Evolutionary conservation across 2,888 invertebrate genomes (phyloP), one percentile per base, ranked within the genome.

Genomic region (Subacronicta megacephala): DNA sequence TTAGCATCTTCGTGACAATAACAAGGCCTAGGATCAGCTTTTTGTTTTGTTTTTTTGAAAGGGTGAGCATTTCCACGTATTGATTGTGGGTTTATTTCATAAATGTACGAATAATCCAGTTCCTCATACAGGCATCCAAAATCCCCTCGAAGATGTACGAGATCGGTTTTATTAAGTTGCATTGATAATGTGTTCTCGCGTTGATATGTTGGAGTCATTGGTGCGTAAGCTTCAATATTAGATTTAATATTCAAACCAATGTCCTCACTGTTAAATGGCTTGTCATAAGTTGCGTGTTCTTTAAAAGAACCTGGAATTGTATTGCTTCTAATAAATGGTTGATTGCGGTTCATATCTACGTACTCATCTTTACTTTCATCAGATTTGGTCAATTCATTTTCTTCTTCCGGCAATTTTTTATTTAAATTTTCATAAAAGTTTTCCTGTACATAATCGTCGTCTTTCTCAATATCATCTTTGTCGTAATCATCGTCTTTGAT

Each of bases 71-170:
- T 67, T 15, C 78, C 79, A 15, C 55, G 68, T 7, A 80, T 3
- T 10, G 81, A 69, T 13, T 77, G 59, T 0, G 80, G 82, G 69
- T 88, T 83, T 37, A 90, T 41, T 52, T 75, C 77, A 54, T 91
- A 89, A 46, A 85, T 74, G 62, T 88, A 87, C 12, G 76, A 64
- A 44, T 84, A 78, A 41, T 87, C 83, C 2, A 53, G 44, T n/a
- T 75, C 44, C 40, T 76, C 78, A 69, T 83, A 83, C 36, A 83
- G 51, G 66, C 91, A 92, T 33, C 84, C 83, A 44, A 60, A 15
- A 40, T 83, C 85, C 9, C 91, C 91, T 68, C 70, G 86, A 6
- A 76, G 62, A 62, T 91, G 91, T 41, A 82, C 78, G 57, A 75
- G 81, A 26, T 68, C 57, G 12, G 62, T 60, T 55, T 76, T 78